A percentile compares a stretch with the other conserved stretches of the same genome.
These are phyloP conservation scores for Lichenostomus cassidix DNA, from an alignment of 2,113 vertebrate genomes.

Conservation along the genomic window DNA sequence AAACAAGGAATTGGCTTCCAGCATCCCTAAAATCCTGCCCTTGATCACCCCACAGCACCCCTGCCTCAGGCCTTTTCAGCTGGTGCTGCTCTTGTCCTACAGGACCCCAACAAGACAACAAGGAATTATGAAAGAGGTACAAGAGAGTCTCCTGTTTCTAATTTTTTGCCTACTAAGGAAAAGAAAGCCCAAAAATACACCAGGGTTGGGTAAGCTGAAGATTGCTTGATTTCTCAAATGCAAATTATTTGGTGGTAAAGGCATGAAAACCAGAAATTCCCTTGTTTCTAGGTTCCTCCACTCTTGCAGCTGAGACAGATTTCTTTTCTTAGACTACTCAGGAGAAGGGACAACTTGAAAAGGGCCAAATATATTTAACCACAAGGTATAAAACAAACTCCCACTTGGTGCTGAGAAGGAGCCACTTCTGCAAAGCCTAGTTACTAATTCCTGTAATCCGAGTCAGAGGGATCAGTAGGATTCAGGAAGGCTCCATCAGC, in stretches of 20 bases:
- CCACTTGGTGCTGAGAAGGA: constrained; percentile 42
- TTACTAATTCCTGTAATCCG: constrained; percentile 36
- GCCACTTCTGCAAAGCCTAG: constrained; percentile 24
- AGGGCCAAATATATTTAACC: not conserved
- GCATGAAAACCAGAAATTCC: not conserved
- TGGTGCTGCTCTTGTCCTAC: not conserved
- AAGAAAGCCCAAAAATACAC: not conserved
- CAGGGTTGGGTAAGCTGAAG: not conserved
- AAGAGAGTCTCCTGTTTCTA: not conserved
- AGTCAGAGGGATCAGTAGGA: constrained; percentile 34
- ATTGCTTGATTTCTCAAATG: not conserved
- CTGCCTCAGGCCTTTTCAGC: not conserved
- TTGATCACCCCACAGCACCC: not conserved
- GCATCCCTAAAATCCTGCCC: not conserved
- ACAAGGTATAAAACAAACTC: constrained; percentile 17
- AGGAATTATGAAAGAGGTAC: rapidly evolving
- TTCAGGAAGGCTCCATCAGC: constrained; percentile 7
- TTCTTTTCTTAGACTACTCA: not conserved
- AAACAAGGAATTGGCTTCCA: not conserved
- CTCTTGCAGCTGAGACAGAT: not conserved
- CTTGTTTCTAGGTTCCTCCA: not conserved
- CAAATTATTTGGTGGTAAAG: not conserved
- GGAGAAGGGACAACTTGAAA: constrained; percentile 16
- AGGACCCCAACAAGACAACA: not conserved
- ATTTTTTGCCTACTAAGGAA: not conserved